Evolutionary conservation across 2,888 invertebrate species (phyloP).

Genomic region (Syrphus vitripennis): DNA sequence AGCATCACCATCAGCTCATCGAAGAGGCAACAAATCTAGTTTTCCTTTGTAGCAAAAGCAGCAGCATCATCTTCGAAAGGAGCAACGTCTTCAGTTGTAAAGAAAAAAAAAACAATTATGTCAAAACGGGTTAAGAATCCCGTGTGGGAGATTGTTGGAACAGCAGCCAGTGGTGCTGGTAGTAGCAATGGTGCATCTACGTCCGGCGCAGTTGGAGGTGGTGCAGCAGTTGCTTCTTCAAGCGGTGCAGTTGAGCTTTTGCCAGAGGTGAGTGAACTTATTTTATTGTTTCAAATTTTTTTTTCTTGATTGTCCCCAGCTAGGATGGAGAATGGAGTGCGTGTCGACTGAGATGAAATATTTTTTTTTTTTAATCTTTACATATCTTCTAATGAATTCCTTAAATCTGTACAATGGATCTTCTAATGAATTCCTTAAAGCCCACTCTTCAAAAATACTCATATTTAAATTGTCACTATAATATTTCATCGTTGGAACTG

Average conservation of each 20-base stretch:
- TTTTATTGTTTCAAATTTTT: slow-evolving; percentile 33
- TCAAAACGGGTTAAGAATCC: slow-evolving; percentile 61
- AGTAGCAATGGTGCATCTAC: slow-evolving; percentile 61
- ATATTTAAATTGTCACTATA: no score
- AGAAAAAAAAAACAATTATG: slow-evolving; percentile 31
- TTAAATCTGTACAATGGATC: neutral
- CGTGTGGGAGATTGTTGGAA: slow-evolving; percentile 58
- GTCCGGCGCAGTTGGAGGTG: slow-evolving; percentile 58
- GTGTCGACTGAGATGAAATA: slow-evolving; percentile 3
- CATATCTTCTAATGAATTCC: neutral
- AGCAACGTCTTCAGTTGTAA: neutral
- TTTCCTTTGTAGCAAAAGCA: neutral
- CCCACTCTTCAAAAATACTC: neutral
- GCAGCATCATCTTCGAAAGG: neutral
- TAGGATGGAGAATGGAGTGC: neutral
- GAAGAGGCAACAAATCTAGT: slow-evolving; percentile 16
- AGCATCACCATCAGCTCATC: neutral
- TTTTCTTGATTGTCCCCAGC: neutral
- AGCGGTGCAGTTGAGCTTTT: slow-evolving; percentile 57
- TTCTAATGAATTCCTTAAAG: neutral
- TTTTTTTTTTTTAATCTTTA: no score
- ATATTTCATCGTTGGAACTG: neutral
- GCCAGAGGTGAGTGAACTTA: slow-evolving; percentile 65
- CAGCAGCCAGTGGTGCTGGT: slow-evolving; percentile 25
- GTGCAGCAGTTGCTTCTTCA: slow-evolving; percentile 45